Evolutionary conservation across 1,140 invertebrate genomes (phyloP), one percentile per base, ranked within the genome.

Genomic region (Drosophila murphyi): DNA sequence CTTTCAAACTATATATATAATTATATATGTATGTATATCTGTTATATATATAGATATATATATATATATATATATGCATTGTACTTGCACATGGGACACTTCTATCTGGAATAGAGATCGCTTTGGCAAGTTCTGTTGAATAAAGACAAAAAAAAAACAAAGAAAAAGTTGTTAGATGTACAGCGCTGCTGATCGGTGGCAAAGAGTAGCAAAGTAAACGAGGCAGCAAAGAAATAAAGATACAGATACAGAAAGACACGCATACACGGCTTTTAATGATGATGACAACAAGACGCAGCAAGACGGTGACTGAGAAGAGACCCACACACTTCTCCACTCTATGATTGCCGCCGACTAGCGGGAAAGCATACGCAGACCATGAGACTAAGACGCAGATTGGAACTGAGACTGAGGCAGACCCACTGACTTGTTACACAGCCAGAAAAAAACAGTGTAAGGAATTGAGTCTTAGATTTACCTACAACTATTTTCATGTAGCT

Each of bases 131-230:
- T 52, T 65, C 45, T 37, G n/a, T 7, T 12, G 67, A 70, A 68
- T 29, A 32, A 6, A 59, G 31, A 50, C 8, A 63, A 64, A 56
- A 43, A n/a, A 64, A 56, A 63, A 64, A 56, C 10, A n/a, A 45
- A 50, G 12, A 63, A 64, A 35, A 68, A 52, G 28, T 54, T 74
- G 72, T 74, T 69, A 69, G 72, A 69, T 61, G 7, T 62, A 51
- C 57, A 45, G 12, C 2, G 29, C 48, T 50, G 48, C 48, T 32
- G 48, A 50, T 50, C 48, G 8, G 8, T 0, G 47, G 2, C 20
- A 47, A 45, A 43, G 7, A 47, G 29, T 7, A 29, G 57, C 50
- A 31, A 8, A 35, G n/a, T 34, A 34, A 54, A 60, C 34, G 41
- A 43, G n/a, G 51, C 28, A n/a, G 32, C 47, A 50, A 29, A 52